phyloP scores from a whole-genome alignment of 64 coral and sea anemone species.

The Dendronephthya gigantea region DNA sequence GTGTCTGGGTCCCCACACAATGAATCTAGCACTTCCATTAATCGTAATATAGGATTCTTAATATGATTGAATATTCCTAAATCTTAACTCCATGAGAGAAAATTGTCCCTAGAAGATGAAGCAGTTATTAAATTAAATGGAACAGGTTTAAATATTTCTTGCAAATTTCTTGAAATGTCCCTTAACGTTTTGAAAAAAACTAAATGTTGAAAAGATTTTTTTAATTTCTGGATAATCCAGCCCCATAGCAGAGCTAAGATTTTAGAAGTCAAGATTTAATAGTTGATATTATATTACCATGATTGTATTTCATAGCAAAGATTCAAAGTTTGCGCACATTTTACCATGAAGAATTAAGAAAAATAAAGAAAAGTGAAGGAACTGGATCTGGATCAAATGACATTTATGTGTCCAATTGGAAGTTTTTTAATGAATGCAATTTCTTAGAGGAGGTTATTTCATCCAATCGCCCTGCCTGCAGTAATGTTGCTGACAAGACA shows the following conservation, averaged over 20 bases:
- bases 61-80: no score
- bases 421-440: not conserved
- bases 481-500: not conserved
- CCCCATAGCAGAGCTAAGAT: not conserved
- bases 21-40: no score
- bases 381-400: constrained; percentile 1
- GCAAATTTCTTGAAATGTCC: no score
- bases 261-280: not conserved
- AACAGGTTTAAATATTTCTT: no score
- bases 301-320: not conserved
- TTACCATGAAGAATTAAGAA: not conserved
- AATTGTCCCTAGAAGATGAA: no score
- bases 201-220: constrained; percentile 1
- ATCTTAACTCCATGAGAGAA: no score
- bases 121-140: not conserved
- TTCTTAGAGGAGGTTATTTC: constrained; percentile 2
- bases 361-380: constrained; percentile 1
- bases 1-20: no score
- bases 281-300: not conserved
- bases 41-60: no score
- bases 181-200: no score
- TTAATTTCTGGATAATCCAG: not conserved
- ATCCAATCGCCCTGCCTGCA: not conserved
- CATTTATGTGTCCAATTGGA: not conserved
- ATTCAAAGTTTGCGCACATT: not conserved